A percentile compares a stretch with the other conserved stretches of the same genome.
These are phyloP conservation scores for Apostichopus parvimensis DNA, from an alignment of 35 echinoderm and acorn worm species.

Conservation along the genomic window DNA sequence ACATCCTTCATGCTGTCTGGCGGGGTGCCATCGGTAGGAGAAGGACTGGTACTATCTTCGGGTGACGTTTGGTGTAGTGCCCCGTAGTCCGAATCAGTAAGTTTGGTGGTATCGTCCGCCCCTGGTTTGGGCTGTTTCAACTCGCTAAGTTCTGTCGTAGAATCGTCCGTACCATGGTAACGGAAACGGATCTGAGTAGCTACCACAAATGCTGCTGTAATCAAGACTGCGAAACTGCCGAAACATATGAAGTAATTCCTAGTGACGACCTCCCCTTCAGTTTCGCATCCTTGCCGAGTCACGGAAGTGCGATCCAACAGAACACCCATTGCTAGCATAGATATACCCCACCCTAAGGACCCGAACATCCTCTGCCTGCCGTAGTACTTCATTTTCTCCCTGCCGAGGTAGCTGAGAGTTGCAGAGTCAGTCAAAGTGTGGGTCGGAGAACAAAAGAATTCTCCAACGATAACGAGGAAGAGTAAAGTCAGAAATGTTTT, in stretches of 20 bases:
- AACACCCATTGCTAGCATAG: constrained; percentile 82
- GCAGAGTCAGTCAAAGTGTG: constrained; percentile 91
- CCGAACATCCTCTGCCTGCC: constrained; percentile 92
- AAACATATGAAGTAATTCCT: constrained; percentile 90
- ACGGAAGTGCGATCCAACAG: constrained; percentile 63
- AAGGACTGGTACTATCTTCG: not conserved
- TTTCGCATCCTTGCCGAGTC: constrained; percentile 52
- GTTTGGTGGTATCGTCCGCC: constrained; percentile 44
- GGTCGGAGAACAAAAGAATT: constrained; percentile 93
- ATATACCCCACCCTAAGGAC: constrained; percentile 87
- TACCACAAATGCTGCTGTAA: constrained; percentile 78
- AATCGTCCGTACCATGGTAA: constrained; percentile 65
- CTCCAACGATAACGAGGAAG: constrained; percentile 82
- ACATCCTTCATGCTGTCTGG: constrained; percentile 68
- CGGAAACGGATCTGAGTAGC: constrained; percentile 80
- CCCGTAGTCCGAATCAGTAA: constrained; percentile 48
- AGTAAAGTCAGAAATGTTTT: constrained; percentile 73
- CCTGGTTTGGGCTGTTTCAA: not conserved
- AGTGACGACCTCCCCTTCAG: constrained; percentile 30
- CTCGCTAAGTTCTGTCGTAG: constrained; percentile 32
- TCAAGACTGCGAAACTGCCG: constrained; percentile 83
- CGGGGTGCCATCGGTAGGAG: not conserved
- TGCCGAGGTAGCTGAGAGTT: constrained; percentile 84
- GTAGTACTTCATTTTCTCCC: constrained; percentile 77
- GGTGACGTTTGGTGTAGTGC: not conserved